Evolutionary conservation across 2,113 vertebrate genomes (phyloP).

Genomic region (Hemiscyllium ocellatum): DNA sequence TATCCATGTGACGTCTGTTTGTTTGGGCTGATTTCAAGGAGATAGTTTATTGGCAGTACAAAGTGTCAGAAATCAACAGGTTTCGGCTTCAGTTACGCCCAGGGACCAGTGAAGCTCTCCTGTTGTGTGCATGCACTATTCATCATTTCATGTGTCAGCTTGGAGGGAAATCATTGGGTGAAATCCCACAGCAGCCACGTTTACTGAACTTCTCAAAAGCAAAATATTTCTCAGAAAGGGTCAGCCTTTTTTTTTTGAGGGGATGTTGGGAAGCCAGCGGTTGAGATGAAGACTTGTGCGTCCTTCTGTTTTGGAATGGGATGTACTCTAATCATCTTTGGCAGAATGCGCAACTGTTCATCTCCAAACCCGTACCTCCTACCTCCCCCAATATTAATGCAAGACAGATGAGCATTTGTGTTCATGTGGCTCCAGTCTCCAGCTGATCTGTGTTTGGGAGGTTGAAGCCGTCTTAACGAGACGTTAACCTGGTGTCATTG

Average conservation of each 20-base stretch:
- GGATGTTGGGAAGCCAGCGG: neutral
- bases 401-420: neutral
- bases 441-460: neutral
- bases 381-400: neutral
- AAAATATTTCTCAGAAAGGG: neutral
- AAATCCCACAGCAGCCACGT: neutral
- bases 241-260: neutral
- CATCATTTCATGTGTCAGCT: neutral
- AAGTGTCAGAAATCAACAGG: neutral
- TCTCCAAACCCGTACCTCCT: neutral
- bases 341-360: neutral
- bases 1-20: neutral
- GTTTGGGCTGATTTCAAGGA: neutral
- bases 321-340: neutral
- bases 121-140: neutral
- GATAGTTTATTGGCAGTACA: neutral
- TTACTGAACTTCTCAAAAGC: neutral
- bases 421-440: neutral
- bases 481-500: neutral
- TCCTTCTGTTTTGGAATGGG: neutral
- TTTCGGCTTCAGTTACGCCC: neutral
- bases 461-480: neutral
- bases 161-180: neutral
- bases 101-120: neutral
- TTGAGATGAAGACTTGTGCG: neutral